phyloP scores from a whole-genome alignment of 2,113 vertebrate genomes.

The Acrocephalus arundinaceus region DNA sequence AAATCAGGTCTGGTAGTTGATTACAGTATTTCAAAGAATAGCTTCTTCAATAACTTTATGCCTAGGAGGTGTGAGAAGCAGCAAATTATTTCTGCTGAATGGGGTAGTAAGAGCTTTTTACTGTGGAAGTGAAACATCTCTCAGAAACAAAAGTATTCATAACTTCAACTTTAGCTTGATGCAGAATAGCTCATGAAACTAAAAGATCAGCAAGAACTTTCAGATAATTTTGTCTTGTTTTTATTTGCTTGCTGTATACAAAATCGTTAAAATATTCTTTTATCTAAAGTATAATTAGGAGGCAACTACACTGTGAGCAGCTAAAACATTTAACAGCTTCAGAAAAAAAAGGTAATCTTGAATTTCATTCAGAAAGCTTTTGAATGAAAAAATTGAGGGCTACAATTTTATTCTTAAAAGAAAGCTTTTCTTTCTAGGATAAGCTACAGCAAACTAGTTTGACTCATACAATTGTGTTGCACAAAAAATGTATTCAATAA shows the following conservation, averaged over 20 bases:
- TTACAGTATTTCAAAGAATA: slow-evolving; percentile 33
- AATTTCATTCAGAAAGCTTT: slow-evolving; percentile 53
- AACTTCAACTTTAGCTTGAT: slow-evolving; percentile 20
- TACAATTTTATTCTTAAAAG: slow-evolving; percentile 38
- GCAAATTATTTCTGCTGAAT: slow-evolving; percentile 47
- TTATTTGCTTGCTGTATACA: slow-evolving; percentile 16
- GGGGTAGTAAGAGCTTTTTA: slow-evolving; percentile 33
- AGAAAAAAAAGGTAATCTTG: slow-evolving; percentile 14
- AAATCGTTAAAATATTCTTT: slow-evolving; percentile 17
- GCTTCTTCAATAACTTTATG: slow-evolving; percentile 21
- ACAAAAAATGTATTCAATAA: slow-evolving; percentile 13
- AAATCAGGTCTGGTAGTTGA: neutral
- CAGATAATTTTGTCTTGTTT: slow-evolving; percentile 20
- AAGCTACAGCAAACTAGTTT: slow-evolving; percentile 37
- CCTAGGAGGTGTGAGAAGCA: slow-evolving; percentile 13
- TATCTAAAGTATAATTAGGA: slow-evolving; percentile 49
- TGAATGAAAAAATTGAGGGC: slow-evolving; percentile 28
- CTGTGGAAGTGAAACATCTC: neutral
- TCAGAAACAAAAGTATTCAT: slow-evolving; percentile 37
- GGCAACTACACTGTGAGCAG: neutral
- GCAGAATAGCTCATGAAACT: neutral
- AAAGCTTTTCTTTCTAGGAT: slow-evolving; percentile 10
- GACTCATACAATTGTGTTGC: neutral
- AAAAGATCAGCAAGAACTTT: slow-evolving; percentile 49
- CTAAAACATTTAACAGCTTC: slow-evolving; percentile 16